A percentile compares a stretch with the other conserved stretches of the same genome.
Conservation (phyloP, 1,140 invertebrate species). For the Gerris buenoi region DNA sequence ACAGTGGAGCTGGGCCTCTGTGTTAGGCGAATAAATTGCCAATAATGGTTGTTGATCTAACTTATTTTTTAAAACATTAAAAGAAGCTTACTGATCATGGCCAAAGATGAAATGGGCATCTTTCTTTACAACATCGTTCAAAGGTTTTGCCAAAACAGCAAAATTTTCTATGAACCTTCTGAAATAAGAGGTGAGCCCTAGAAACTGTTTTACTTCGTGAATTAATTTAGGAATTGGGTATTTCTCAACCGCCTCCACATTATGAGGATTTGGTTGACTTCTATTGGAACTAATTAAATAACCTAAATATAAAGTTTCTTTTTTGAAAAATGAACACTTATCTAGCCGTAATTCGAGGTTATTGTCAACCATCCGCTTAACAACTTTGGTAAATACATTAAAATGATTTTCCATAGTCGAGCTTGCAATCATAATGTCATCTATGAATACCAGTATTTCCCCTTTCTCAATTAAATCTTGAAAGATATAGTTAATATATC, state of each 20-base stretch:
- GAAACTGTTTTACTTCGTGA: neutral
- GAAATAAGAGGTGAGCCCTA: neutral
- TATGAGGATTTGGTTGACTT: neutral
- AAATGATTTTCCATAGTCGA: conserved; percentile 25
- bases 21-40: neutral
- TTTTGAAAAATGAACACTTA: neutral
- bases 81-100: neutral
- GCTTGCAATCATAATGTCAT: conserved; percentile 32
- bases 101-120: neutral
- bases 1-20: neutral
- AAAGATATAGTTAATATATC: conserved; percentile 28
- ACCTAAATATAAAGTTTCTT: neutral
- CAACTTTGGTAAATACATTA: neutral
- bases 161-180: neutral
- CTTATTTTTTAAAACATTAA: neutral
- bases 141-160: neutral
- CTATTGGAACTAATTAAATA: neutral
- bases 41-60: neutral
- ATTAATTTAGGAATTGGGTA: neutral
- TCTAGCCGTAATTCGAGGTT: neutral
- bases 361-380: neutral
- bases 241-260: neutral
- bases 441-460: conserved; percentile 27
- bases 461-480: conserved; percentile 20
- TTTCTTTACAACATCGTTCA: neutral